Base-by-base conservation (phyloP, 1,140 invertebrate species). In the Anastatus disparis region DNA sequence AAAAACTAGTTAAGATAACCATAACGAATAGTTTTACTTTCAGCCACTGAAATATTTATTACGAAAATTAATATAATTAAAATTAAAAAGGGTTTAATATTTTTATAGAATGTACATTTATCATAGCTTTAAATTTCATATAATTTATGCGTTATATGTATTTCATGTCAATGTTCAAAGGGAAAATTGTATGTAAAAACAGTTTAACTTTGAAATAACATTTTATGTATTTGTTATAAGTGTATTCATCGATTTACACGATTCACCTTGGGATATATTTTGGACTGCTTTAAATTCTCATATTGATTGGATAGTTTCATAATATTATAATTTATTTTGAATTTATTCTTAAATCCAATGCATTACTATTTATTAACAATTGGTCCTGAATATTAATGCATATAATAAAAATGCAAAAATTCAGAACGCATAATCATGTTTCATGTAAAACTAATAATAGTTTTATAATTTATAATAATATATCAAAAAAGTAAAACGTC, bases 221-320 rank as follows among this genome's bases (percentile, higher is more conserved):
- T n/a, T n/a, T n/a, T n/a, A n/a, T n/a, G n/a, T n/a, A n/a, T 40
- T 17, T 48, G 29, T 42, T 53, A 65, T 42, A 55, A 53, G 35
- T 65, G 50, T 53, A 12, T 42, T n/a, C 44, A 50, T 65, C 31
- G 15, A 65, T 40, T 29, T 65, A 55, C 29, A 53, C 50, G 35
- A 53, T 42, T 42, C 17, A 50, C 50, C 22, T 65, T 65, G 63
- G 31, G 48, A 65, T 52, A n/a, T n/a, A 42, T 52, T 64, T 13
- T 64, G 12, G 50, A 10, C 35, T 55, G 63, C 63, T 65, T 65
- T 20, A 12, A 42, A 42, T 53, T 42, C 38, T 38, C 20, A 53
- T 13, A 53, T 53, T 42, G 29, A 55, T 65, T 65, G 63, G 63
- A 65, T 65, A 29, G 27, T 55, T 65, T 55, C 26, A 27, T 65